These are phyloP conservation scores for Neolamprologus kungweensis DNA, from an alignment of 2,113 vertebrate genomes.

Conservation along the genomic window DNA sequence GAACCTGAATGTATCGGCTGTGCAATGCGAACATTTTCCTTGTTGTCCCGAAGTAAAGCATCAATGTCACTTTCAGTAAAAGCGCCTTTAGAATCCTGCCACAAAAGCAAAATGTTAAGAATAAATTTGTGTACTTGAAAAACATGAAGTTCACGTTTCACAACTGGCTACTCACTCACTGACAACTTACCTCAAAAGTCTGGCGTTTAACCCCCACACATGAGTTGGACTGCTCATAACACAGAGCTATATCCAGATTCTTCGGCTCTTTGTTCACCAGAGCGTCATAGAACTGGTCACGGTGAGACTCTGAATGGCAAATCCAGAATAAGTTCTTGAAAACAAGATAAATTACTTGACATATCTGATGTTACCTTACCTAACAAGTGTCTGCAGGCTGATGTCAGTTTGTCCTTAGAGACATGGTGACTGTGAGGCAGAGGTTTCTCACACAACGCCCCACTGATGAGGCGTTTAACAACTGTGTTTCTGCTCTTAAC, in stretches of 20 bases:
- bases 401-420: conserved; percentile 7
- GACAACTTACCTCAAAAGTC: conserved; percentile 27
- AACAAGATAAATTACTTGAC: not conserved
- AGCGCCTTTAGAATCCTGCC: conserved; percentile 14
- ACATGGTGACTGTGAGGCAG: not conserved
- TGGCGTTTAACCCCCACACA: conserved; percentile 54
- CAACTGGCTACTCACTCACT: not conserved
- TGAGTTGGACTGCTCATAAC: conserved; percentile 50
- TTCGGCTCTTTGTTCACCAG: conserved; percentile 22
- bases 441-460: conserved; percentile 34
- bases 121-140: not conserved
- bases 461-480: conserved; percentile 25
- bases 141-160: not conserved
- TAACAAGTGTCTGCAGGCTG: conserved; percentile 43
- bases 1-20: conserved; percentile 3
- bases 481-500: conserved; percentile 1
- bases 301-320: conserved; percentile 24
- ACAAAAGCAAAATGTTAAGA: not conserved
- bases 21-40: conserved; percentile 27
- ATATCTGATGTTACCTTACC: conserved; percentile 15
- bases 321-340: not conserved
- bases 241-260: conserved; percentile 33
- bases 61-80: conserved; percentile 37
- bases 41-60: conserved; percentile 27
- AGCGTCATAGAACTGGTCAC: conserved; percentile 10